phyloP scores from a whole-genome alignment of 2,888 invertebrate genomes.

The Catocala nupta region DNA sequence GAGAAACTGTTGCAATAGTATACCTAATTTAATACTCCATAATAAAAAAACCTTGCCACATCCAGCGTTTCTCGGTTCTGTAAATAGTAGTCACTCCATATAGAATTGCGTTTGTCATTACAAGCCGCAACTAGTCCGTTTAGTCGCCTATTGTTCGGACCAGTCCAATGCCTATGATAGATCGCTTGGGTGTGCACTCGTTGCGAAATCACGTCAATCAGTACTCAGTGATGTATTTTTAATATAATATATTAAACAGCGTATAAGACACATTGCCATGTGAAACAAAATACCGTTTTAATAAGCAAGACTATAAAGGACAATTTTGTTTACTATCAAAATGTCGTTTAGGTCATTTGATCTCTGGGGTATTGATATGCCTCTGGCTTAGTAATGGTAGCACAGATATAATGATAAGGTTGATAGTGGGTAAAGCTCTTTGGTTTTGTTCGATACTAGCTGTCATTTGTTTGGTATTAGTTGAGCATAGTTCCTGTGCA shows the following conservation, averaged over 20 bases:
- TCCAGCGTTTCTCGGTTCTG: constrained; percentile 4
- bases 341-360: not conserved
- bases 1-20: not conserved
- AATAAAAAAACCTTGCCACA: constrained; percentile 2
- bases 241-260: not conserved
- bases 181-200: constrained; percentile 26
- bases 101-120: constrained; percentile 52
- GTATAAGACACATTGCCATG: not conserved
- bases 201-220: constrained; percentile 32
- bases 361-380: not conserved
- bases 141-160: constrained; percentile 56
- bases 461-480: no score
- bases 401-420: not conserved
- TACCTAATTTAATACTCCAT: not conserved
- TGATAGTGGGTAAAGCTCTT: no score
- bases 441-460: no score
- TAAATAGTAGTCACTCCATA: constrained; percentile 26
- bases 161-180: constrained; percentile 46
- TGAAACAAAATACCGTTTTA: not conserved
- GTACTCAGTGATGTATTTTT: constrained; percentile 1
- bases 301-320: not conserved
- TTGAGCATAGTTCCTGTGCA: no score
- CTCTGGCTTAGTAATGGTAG: not conserved
- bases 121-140: constrained; percentile 47
- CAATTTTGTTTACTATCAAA: not conserved